Base-by-base conservation (phyloP, 2,888 invertebrate species). In the Tortrix viridana region DNA sequence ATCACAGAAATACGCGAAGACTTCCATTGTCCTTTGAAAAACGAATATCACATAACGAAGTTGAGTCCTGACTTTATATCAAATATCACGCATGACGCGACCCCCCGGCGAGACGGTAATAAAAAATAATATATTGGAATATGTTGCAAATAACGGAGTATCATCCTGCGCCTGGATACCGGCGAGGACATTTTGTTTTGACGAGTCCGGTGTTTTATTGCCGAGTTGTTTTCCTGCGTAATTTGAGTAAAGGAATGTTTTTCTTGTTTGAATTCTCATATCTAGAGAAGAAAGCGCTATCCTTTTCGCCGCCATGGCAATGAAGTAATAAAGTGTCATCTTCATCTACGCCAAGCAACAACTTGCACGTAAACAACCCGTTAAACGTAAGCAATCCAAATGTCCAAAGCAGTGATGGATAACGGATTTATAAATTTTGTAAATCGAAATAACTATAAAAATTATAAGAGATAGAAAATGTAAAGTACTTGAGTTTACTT, bases 41-140 rank as follows among this genome's bases (percentile, higher is more conserved):
- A 89, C 85, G 89, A 86, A 90, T 89, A 91, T 90, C 88, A 81
- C 88, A 89, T 92, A 92, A 92, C 91, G 91, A 90, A 92, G 86
- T 91, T 85, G 88, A 90, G 89, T 88, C 88, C 90, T 89, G 86
- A 91, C 89, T 91, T 91, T 91, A 92, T 92, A 92, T 92, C 92
- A 91, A 92, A 92, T 92, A 92, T 90, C 92, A 92, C 89, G 92
- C 90, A 91, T 91, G 91, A 89, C 89, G 86, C 86, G 79, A 79
- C 80, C 74, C 76, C 79, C 81, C 81, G 74, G 58, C 66, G 82
- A 84, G 87, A 79, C 82, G 87, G 91, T 89, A 91, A 92, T 92
- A 92, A 92, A 92, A 92, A 92, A 92, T 92, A 92, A 92, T 92
- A 92, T 92, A 92, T 92, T 92, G 92, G 92, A 92, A 92, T 92